Evolutionary conservation across 2,113 vertebrate species (phyloP), one percentile per base, ranked within the genome.

Genomic region (Taxidea taxus): DNA sequence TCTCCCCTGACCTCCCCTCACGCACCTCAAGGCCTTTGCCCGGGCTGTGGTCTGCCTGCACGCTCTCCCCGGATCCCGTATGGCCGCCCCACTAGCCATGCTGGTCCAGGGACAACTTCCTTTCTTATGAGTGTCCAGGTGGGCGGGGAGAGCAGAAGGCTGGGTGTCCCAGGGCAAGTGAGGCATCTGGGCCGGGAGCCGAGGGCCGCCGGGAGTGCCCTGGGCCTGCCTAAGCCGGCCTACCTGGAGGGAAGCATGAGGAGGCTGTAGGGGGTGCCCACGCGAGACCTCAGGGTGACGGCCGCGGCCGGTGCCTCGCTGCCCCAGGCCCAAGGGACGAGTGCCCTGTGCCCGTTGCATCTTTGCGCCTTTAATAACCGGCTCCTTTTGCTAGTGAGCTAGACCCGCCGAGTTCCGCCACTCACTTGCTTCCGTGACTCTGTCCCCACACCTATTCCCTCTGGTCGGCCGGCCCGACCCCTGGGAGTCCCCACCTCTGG

Each of bases 271-370:
- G n/a, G 2, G 27, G 27, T n/a, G 25, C 88, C 10, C 7, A 5
- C 3, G 21, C 21, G 10, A 16, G 60, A 82, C 29, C 20, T 11
- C 7, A n/a, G 84, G 82, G n/a, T 9, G 4, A 7, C 34, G 51
- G 16, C 80, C 4, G 25, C 18, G 7, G 34, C 64, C 0, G 4
- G 39, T 0, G 12, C 21, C 81, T 34, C 0, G 0, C 39, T 21
- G 12, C 31, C 44, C 51, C 25, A 5, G 70, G n/a, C 31, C 34
- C n/a, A 0, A 0, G 6, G n/a, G 37, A 21, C 2, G 0, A 29
- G 27, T 20, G 60, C 62, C 18, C 82, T 12, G 54, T 58, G 66
- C 56, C 75, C 2, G 4, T 4, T 18, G 44, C n/a, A 31, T 23
- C 39, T 58, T 47, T 25, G 31, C 2, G 20, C 47, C 23, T 87